phyloP scores from a whole-genome alignment of 2,797 vertebrate genomes.

The Sitta carolinensis region DNA sequence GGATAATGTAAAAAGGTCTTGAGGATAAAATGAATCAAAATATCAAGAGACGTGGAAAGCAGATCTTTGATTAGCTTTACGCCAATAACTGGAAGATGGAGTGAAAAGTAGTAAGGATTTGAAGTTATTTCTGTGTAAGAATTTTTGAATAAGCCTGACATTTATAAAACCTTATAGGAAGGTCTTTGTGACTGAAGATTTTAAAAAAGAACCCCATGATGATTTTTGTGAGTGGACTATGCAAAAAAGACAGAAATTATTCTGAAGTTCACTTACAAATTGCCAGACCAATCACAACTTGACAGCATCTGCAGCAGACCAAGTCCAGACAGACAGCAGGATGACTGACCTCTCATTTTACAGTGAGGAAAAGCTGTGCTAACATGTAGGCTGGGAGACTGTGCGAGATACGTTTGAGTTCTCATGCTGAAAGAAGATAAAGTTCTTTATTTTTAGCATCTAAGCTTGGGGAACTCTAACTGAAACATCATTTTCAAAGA shows the following conservation, averaged over 20 bases:
- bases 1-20: not conserved
- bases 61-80: not conserved
- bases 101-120: not conserved
- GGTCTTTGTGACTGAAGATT: not conserved
- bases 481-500: not conserved
- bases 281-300: not conserved
- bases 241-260: not conserved
- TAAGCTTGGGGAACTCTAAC: not conserved
- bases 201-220: rapidly evolving
- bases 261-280: not conserved
- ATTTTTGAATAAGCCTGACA: not conserved
- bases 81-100: not conserved
- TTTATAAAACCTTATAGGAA: not conserved
- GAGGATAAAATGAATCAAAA: not conserved
- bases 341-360: not conserved
- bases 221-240: not conserved
- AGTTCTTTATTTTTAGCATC: not conserved
- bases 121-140: not conserved
- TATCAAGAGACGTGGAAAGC: not conserved
- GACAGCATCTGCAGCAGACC: not conserved
- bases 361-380: rapidly evolving
- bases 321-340: not conserved
- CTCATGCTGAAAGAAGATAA: not conserved
- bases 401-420: rapidly evolving
- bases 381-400: not conserved